These are phyloP conservation scores for Clamator glandarius DNA, from an alignment of 2,797 vertebrate genomes.

Conservation along the genomic window DNA sequence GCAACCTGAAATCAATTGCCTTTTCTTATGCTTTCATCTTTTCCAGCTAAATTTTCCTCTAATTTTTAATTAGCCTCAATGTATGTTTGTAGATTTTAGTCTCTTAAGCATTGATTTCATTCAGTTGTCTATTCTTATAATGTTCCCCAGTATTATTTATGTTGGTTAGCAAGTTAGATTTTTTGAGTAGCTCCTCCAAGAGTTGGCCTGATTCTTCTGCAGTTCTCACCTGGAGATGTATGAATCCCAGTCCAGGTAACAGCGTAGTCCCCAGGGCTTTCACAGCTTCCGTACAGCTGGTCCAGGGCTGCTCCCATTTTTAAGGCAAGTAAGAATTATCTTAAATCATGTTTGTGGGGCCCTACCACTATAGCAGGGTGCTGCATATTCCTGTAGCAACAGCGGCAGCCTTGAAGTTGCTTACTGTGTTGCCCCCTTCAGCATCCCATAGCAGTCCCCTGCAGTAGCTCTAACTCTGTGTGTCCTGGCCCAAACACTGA, in stretches of 20 bases:
- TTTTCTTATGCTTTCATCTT: neutral
- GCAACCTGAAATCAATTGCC: slow-evolving; percentile 5
- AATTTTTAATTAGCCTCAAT: neutral
- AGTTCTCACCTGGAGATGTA: neutral
- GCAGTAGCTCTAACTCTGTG: rapidly evolving
- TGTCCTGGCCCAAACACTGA: neutral
- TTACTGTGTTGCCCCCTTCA: too few species aligned
- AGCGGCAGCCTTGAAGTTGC: neutral
- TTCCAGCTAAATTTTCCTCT: slow-evolving; percentile 18
- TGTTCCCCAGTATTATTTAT: neutral
- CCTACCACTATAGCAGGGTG: neutral
- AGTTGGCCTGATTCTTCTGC: neutral
- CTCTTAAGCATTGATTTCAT: neutral
- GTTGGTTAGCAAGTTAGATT: neutral
- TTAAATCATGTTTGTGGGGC: neutral
- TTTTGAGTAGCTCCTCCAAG: neutral
- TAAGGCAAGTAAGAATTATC: neutral
- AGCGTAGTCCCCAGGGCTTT: neutral
- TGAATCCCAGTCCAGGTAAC: neutral
- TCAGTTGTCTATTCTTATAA: neutral
- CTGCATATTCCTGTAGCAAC: neutral
- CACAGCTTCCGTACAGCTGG: neutral
- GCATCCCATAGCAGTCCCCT: neutral
- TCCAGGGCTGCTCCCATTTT: neutral
- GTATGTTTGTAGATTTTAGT: neutral